Evolutionary conservation across 2,888 invertebrate species (phyloP).

Genomic region (Drosophila atripex): DNA sequence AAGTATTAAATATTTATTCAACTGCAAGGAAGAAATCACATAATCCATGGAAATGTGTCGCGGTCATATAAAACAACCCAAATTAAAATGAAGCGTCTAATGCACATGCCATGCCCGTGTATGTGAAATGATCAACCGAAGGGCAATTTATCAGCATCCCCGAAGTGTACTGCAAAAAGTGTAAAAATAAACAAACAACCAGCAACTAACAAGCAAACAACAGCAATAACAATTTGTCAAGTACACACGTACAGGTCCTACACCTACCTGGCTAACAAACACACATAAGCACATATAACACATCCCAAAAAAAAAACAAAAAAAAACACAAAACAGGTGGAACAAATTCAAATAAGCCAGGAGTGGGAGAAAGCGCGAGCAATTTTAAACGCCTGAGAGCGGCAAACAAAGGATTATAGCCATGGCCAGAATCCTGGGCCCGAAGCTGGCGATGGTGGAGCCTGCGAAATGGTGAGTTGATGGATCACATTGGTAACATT

Average conservation of each 20-base stretch:
- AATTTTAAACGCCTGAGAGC: constrained; percentile 40
- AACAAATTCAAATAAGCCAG: constrained; percentile 8
- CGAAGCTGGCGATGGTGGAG: constrained; percentile 32
- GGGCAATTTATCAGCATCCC: constrained; percentile 76
- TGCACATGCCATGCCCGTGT: constrained; percentile 27
- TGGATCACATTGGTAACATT: constrained; percentile 27
- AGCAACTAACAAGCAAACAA: constrained; percentile 37
- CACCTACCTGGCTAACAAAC: constrained; percentile 2
- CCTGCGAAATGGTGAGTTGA: constrained; percentile 63
- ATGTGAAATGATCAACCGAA: constrained; percentile 61
- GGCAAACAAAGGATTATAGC: constrained; percentile 53
- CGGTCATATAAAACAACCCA: constrained; percentile 23
- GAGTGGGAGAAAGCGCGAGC: constrained; percentile 40
- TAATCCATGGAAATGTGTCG: constrained; percentile 49
- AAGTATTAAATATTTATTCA: constrained; percentile 73
- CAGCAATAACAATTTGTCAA: constrained; percentile 58
- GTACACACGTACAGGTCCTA: constrained; percentile 14
- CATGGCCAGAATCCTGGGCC: constrained; percentile 27
- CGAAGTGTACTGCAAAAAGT: constrained; percentile 65
- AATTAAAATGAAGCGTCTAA: constrained; percentile 20
- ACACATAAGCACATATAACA: constrained; percentile 1
- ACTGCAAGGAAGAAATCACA: constrained; percentile 63
- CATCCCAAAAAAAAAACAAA: background rate
- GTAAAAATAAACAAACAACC: constrained; percentile 49
- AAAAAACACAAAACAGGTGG: constrained; percentile 5